Evolutionary conservation across 2,797 vertebrate genomes (phyloP), one percentile per base, ranked within the genome.

Genomic region (Masticophis lateralis): DNA sequence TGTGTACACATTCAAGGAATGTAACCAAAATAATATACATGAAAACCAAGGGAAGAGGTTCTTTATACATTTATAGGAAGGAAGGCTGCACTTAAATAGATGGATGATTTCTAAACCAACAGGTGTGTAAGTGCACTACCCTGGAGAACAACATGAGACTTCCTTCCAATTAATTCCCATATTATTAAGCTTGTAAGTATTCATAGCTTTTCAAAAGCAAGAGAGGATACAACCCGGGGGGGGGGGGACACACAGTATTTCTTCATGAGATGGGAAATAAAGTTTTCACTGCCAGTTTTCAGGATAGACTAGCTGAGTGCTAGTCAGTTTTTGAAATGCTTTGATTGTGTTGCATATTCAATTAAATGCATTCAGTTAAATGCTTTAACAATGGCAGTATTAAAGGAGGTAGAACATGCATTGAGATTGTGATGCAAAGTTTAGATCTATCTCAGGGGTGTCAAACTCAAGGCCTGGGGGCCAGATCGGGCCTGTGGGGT

Each of bases 321-420:
- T 11, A 28, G n/a, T n/a, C 1, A 43, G 56, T 22, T 37, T 89
- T 94, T 86, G 93, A 86, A 86, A 18, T 86, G 89, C 63, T 32
- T 92, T 79, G 91, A 96, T 94, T 90, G 96, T 93, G 91, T 93
- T 95, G 89, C 95, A 88, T 3, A 20, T 43, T 79, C 20, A 9
- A 37, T 37, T 37, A 37, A 37, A 37, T 37, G 37, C 37, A 59
- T 25, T 53, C 56, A 66, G 51, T 18, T 87, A 88, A 53, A 18
- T 89, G 90, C 86, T 92, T 94, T 93, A 90, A 92, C 86, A 91
- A 94, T 93, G 92, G 69, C 55, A 11, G 51, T 94, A 92, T 95
- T 92, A 91, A 95, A 96, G 94, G 86, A 91, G 4, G 89, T 59
- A 37, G 28, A 57, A 89, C 88, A 95, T 66, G 90, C 89, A 79